phyloP scores from a whole-genome alignment of 1,140 invertebrate genomes.

The Drosophila fuyamai region DNA sequence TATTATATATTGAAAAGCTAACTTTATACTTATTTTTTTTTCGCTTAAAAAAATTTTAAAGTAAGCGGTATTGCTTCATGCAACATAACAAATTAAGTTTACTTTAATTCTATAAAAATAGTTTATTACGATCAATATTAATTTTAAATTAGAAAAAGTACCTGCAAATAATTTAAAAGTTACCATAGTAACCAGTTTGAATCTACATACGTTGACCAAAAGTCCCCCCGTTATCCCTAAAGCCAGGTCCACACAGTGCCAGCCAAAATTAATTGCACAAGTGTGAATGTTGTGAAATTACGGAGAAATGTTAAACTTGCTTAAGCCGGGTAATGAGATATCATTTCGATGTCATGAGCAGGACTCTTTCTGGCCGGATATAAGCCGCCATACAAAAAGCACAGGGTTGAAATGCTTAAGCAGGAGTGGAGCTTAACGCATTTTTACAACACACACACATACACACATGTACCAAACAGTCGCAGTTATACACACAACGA shows the following conservation, averaged over 20 bases:
- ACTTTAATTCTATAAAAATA: too few species aligned
- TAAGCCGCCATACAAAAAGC: conserved; percentile 19
- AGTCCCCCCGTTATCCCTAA: not conserved
- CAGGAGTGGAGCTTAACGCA: conserved; percentile 67
- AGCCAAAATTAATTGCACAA: conserved; percentile 47
- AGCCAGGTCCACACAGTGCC: not conserved
- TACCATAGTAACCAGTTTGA: too few species aligned
- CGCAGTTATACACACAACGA: conserved; percentile 1
- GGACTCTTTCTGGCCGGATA: conserved; percentile 40
- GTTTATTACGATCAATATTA: too few species aligned
- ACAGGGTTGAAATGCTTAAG: conserved; percentile 58
- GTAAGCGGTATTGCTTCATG: too few species aligned
- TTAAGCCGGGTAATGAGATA: conserved; percentile 74
- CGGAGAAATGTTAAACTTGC: conserved; percentile 63
- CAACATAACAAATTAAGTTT: too few species aligned
- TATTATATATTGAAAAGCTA: too few species aligned
- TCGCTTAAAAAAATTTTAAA: too few species aligned
- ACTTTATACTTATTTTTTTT: too few species aligned
- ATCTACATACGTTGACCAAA: conserved; percentile 8
- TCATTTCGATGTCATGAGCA: conserved; percentile 48
- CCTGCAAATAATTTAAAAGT: not conserved
- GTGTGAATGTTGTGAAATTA: conserved; percentile 57
- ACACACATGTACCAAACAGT: conserved; percentile 5
- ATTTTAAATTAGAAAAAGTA: too few species aligned
- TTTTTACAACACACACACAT: conserved; percentile 43